Percentiles rank a stretch among this genome's conserved stretches.
Evolutionary conservation across 2,888 invertebrate species (phyloP).

Genomic region (Griposia aprilina): DNA sequence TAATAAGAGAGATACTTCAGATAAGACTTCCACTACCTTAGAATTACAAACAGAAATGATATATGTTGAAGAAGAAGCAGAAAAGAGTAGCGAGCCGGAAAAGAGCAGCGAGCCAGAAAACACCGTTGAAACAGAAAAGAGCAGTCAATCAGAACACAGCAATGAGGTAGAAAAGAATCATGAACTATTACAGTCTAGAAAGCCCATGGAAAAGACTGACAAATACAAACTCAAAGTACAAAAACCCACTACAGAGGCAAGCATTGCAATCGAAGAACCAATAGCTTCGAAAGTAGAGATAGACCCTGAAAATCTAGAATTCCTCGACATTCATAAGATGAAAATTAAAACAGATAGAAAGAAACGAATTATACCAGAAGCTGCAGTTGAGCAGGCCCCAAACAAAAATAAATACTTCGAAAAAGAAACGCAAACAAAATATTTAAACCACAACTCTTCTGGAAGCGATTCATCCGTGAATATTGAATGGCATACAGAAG

Average conservation of each 20-base stretch:
- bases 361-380: conserved; percentile 31
- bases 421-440: conserved; percentile 13
- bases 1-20: neutral
- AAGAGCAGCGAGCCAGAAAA: neutral
- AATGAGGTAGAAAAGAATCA: conserved; percentile 21
- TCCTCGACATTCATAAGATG: conserved; percentile 53
- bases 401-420: conserved; percentile 53
- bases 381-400: neutral
- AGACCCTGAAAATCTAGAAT: conserved; percentile 45
- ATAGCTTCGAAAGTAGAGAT: neutral
- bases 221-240: neutral
- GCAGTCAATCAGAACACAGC: neutral
- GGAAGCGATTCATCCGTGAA: neutral
- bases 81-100: neutral
- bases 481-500: conserved; percentile 18
- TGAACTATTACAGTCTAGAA: neutral
- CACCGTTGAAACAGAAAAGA: neutral
- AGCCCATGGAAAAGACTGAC: neutral
- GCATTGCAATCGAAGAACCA: neutral
- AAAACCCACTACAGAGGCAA: neutral
- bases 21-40: neutral
- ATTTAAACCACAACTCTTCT: neutral
- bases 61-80: conserved; percentile 60
- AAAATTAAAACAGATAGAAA: conserved; percentile 27
- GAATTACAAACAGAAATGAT: conserved; percentile 67